Evolutionary conservation across 2,888 invertebrate genomes (phyloP), one percentile per base, ranked within the genome.

Genomic region (Sclerodermus sp.): DNA sequence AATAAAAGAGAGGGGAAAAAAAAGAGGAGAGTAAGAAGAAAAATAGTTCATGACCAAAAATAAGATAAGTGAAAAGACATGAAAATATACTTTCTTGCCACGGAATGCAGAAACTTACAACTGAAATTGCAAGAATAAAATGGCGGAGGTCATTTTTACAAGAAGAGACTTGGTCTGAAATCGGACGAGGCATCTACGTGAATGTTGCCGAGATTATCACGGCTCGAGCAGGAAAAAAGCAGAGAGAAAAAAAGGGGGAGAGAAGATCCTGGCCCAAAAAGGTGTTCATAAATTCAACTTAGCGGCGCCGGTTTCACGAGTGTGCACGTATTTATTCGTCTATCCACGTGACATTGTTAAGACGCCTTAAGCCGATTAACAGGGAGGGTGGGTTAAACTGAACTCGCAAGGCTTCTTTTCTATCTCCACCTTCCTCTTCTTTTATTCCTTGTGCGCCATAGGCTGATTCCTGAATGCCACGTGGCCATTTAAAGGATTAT

Each of bases 281-380:
- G 58, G 57, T 60, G 60, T 59, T 62, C 70, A 69, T 73, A 72
- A 71, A 72, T 74, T 70, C 66, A 66, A 70, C 73, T 74, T 74
- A 74, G 42, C 58, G 29, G 12, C 14, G 52, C 54, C 42, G 45
- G 58, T 45, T 45, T 45, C 46, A 37, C 46, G 56, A 47, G 50
- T 59, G 46, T 46, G 36, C 47, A 16, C 51, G 55, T 66, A 65
- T 66, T 63, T 66, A 61, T 64, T 58, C 47, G 53, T 59, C 55
- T 59, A 63, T 50, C 51, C 58, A 59, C 50, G 60, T 66, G 60
- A 71, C 73, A 73, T 70, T 67, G 68, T 71, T 62, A 71, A 69
- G 66, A 57, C 64, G 66, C 47, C 56, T 63, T 75, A 75, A 76
- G 74, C 72, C 70, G 76, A 75, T 76, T 76, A 76, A 49, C 40